phyloP scores from a whole-genome alignment of 2,888 invertebrate species.

The Stenichneumon culpator region DNA sequence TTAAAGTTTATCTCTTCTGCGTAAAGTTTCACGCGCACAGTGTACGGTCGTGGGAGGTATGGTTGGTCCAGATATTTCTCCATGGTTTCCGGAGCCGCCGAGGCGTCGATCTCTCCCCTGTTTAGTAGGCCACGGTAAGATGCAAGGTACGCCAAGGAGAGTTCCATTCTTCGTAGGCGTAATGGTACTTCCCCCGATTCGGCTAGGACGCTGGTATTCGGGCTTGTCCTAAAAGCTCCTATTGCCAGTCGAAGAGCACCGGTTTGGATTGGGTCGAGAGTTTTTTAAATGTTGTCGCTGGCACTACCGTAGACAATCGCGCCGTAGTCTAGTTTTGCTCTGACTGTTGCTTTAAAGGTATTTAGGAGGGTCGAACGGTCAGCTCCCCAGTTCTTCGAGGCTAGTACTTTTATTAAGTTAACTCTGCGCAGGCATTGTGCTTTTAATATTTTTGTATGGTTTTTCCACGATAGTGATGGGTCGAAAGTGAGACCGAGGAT shows the following conservation, averaged over 20 bases:
- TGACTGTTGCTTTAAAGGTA: constrained; percentile 48
- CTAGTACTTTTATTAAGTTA: constrained; percentile 40
- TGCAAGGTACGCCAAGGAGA: not conserved
- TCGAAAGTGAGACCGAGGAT: constrained; percentile 56
- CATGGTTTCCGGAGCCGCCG: too few species aligned
- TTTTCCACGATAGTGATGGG: constrained; percentile 48
- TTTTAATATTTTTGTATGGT: constrained; percentile 50
- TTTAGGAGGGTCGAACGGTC: constrained; percentile 26
- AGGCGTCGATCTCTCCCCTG: too few species aligned
- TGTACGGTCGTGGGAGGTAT: too few species aligned
- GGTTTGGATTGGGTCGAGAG: constrained; percentile 39
- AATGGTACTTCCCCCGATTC: constrained; percentile 25
- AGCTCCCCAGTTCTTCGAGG: constrained; percentile 52
- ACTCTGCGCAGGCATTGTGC: constrained; percentile 9
- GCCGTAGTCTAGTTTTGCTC: constrained; percentile 58
- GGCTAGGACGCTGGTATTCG: not conserved
- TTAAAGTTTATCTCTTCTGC: constrained; percentile 2
- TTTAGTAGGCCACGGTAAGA: too few species aligned
- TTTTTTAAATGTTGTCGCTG: constrained; percentile 3
- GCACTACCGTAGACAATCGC: constrained; percentile 44
- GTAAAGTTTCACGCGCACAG: not conserved
- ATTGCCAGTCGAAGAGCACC: constrained; percentile 41
- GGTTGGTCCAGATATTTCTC: not conserved
- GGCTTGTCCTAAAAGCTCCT: constrained; percentile 49
- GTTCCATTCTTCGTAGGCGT: constrained; percentile 22